These are phyloP conservation scores for Piaya cayana DNA, from an alignment of 2,113 vertebrate species.

Conservation along the genomic window DNA sequence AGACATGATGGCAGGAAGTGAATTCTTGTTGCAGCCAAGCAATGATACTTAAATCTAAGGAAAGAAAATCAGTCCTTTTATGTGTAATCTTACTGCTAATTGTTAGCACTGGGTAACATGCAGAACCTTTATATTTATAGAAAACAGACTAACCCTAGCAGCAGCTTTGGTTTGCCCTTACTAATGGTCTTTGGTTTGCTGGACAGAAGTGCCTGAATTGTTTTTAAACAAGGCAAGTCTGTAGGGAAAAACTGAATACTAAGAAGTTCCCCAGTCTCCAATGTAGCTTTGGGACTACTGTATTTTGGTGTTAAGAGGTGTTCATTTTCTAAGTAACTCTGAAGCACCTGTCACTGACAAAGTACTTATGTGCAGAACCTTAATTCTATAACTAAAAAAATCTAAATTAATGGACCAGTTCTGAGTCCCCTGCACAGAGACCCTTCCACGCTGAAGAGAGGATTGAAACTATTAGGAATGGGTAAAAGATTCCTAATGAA, in stretches of 20 bases:
- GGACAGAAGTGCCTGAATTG: neutral
- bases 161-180: neutral
- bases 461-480: neutral
- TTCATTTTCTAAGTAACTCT: neutral
- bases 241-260: neutral
- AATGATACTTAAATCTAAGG: neutral
- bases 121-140: neutral
- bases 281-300: neutral
- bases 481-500: neutral
- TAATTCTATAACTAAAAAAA: conserved; percentile 7
- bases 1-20: neutral
- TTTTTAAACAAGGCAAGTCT: neutral
- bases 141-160: neutral
- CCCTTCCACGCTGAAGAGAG: neutral
- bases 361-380: neutral
- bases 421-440: neutral
- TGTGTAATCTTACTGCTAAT: neutral
- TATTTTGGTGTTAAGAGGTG: neutral
- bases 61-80: neutral
- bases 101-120: neutral
- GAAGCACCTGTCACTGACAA: neutral
- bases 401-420: neutral
- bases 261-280: neutral
- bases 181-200: neutral
- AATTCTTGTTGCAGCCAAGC: neutral